These are phyloP conservation scores for Periophthalmus modestus DNA, from an alignment of 2,113 vertebrate genomes.

Conservation along the genomic window DNA sequence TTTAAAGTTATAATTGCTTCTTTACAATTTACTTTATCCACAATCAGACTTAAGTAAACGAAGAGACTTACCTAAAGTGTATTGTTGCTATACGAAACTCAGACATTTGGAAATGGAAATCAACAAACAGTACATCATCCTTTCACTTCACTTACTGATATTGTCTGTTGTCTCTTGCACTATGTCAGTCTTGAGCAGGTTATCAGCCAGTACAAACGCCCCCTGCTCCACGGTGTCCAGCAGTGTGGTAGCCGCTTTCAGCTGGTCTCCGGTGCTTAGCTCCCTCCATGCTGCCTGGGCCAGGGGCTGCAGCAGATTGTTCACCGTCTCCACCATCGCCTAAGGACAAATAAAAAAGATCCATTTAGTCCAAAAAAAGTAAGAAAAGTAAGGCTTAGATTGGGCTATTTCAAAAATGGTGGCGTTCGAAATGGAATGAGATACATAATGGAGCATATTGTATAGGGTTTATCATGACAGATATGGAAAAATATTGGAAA, in stretches of 20 bases:
- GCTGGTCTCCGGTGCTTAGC: constrained; percentile 87
- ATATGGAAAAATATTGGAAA: not conserved
- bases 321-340: constrained; percentile 99
- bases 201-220: constrained; percentile 96
- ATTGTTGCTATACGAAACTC: not conserved
- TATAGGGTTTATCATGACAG: not conserved
- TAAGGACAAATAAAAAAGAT: constrained; percentile 59
- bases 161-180: constrained; percentile 96
- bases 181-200: constrained; percentile 97
- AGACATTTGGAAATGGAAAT: not conserved
- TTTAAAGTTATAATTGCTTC: too few species aligned
- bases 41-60: too few species aligned
- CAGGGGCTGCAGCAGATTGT: constrained; percentile 94
- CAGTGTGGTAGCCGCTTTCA: constrained; percentile 91
- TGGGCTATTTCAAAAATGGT: not conserved
- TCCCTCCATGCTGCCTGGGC: constrained; percentile 90
- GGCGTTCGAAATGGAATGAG: not conserved
- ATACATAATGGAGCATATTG: not conserved
- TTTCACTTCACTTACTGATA: constrained; percentile 85
- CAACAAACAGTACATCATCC: not conserved
- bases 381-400: constrained; percentile 14
- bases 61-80: too few species aligned
- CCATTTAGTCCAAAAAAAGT: constrained; percentile 37
- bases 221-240: constrained; percentile 97
- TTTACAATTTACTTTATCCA: too few species aligned